Evolutionary conservation across 2,888 invertebrate species (phyloP).

Genomic region (Arenicola marina): DNA sequence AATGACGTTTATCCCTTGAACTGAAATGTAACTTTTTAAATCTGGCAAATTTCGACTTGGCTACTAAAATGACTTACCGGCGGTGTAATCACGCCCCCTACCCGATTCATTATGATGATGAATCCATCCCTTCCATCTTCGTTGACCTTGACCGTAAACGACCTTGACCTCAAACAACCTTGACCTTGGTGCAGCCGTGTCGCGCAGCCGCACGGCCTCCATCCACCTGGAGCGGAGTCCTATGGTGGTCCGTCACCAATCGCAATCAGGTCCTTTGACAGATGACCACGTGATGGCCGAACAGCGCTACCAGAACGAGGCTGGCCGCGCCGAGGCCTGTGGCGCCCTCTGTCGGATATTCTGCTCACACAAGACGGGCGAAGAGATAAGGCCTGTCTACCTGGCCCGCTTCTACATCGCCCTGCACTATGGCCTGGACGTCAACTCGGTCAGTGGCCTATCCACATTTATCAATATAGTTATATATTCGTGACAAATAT

Average conservation of each 20-base stretch:
- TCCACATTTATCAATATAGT: too few relatives aligned
- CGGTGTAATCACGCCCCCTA: too few relatives aligned
- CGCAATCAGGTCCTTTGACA: constrained; percentile 9
- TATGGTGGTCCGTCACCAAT: not conserved
- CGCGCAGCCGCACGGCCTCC: constrained; percentile 32
- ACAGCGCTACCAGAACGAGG: constrained; percentile 51
- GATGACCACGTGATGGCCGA: constrained; percentile 9
- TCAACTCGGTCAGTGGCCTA: constrained; percentile 21
- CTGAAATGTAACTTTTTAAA: too few relatives aligned
- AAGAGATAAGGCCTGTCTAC: constrained; percentile 88
- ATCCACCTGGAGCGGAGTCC: constrained; percentile 27
- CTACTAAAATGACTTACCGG: too few relatives aligned
- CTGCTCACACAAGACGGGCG: constrained; percentile 92
- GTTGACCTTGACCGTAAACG: too few relatives aligned
- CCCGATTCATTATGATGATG: too few relatives aligned
- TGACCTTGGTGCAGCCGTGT: constrained; percentile 17
- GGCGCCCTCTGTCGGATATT: constrained; percentile 94
- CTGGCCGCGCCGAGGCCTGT: constrained; percentile 89
- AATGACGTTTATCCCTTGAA: too few relatives aligned
- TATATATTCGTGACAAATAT: too few relatives aligned
- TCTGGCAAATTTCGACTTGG: too few relatives aligned
- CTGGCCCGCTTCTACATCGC: constrained; percentile 92
- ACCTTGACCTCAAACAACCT: too few relatives aligned
- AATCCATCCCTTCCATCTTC: too few relatives aligned
- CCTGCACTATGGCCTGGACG: constrained; percentile 81